Evolutionary conservation across 2,888 invertebrate genomes (phyloP).

Genomic region (Netelia virgata): DNA sequence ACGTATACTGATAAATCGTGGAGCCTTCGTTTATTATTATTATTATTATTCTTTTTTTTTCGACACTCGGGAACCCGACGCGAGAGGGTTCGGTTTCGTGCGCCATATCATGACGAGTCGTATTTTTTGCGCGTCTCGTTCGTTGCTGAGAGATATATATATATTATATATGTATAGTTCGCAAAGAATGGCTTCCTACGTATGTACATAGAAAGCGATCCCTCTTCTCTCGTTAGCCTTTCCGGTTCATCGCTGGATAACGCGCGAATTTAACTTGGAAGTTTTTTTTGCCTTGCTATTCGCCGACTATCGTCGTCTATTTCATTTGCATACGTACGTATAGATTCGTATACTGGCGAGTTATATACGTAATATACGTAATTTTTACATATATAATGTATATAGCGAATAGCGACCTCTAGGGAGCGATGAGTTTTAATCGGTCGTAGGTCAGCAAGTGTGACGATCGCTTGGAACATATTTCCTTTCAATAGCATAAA

Average conservation of each 20-base stretch:
- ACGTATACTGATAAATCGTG: slow-evolving; percentile 43
- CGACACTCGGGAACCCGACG: not conserved
- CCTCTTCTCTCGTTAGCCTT: slow-evolving; percentile 47
- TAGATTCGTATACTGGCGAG: not conserved
- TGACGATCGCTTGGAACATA: no score
- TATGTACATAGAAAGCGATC: slow-evolving; percentile 21
- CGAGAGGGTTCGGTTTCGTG: not conserved
- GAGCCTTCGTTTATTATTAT: slow-evolving; percentile 4
- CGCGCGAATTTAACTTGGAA: not conserved
- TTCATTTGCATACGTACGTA: not conserved
- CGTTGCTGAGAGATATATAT: not conserved
- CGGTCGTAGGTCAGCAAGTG: no score
- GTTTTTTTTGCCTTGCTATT: slow-evolving; percentile 25
- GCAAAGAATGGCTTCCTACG: slow-evolving; percentile 9
- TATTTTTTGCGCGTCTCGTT: slow-evolving; percentile 12
- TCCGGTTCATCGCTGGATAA: slow-evolving; percentile 33
- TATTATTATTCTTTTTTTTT: not conserved
- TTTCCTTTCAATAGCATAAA: no score
- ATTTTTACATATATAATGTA: no score
- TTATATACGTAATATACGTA: no score
- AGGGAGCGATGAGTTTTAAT: no score
- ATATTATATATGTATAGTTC: slow-evolving; percentile 19
- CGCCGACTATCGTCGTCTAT: not conserved
- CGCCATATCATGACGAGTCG: slow-evolving; percentile 21
- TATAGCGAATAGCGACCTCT: no score